Percentiles rank a stretch among this genome's conserved stretches.
Evolutionary conservation across 2,888 invertebrate genomes (phyloP).

Genomic region (Zaprionus bogoriensis): DNA sequence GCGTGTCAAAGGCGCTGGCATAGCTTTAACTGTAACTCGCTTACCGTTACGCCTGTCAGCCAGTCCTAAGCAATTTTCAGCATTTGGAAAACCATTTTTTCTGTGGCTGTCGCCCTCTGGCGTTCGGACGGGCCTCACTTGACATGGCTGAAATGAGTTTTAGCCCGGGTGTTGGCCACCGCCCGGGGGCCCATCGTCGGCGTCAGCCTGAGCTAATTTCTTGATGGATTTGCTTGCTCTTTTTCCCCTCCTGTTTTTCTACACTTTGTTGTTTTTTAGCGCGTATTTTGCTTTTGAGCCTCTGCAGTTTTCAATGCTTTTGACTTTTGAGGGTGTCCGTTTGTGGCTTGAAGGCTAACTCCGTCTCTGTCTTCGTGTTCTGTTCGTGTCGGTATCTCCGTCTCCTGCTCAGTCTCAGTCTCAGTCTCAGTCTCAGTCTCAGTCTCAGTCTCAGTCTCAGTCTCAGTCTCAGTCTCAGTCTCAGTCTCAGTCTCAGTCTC

Average conservation of each 20-base stretch:
- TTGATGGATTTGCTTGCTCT: conserved; percentile 54
- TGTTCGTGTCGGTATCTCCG: too few relatives aligned
- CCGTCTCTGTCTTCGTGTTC: conserved; percentile 2
- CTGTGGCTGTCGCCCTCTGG: conserved; percentile 36
- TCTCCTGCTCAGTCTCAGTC: too few relatives aligned
- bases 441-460: too few relatives aligned
- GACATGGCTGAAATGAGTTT: conserved; percentile 56
- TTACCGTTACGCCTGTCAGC: conserved; percentile 38
- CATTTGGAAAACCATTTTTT: conserved; percentile 32
- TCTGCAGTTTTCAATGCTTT: conserved; percentile 22
- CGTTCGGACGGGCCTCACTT: conserved; percentile 37
- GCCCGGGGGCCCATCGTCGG: conserved; percentile 31
- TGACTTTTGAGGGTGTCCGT: conserved; percentile 19
- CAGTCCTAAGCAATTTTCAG: conserved; percentile 38
- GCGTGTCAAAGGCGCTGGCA: conserved; percentile 69
- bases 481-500: too few relatives aligned
- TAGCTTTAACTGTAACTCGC: conserved; percentile 64
- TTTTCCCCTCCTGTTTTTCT: conserved; percentile 4
- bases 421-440: too few relatives aligned
- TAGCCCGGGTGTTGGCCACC: conserved; percentile 38
- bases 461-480: too few relatives aligned
- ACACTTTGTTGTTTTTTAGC: not conserved
- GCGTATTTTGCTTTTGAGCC: not conserved
- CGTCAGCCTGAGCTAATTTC: conserved; percentile 53
- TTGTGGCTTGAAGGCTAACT: conserved; percentile 32